Conservation (phyloP, 1,140 invertebrate species). For the Bombyx mandarina region DNA sequence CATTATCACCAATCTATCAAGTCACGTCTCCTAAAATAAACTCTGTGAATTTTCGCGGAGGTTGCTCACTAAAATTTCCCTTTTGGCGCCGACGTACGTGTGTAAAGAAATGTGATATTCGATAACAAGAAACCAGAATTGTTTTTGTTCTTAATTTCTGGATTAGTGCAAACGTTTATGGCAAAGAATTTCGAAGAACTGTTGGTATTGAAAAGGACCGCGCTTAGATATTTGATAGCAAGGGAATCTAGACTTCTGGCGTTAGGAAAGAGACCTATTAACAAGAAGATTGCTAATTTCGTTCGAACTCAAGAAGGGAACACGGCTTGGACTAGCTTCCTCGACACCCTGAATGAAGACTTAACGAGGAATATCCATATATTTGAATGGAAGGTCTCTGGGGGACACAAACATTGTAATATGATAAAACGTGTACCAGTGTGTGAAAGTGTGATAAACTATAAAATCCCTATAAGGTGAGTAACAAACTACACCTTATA, state of each 20-base stretch:
- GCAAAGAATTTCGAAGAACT: conserved; percentile 50
- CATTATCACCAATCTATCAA: background rate
- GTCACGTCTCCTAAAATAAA: background rate
- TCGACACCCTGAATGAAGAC: conserved; percentile 46
- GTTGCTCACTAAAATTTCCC: background rate
- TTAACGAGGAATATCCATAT: conserved; percentile 46
- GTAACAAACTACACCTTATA: conserved; percentile 4
- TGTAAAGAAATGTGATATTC: background rate
- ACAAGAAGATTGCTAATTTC: conserved; percentile 50
- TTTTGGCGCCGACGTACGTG: background rate
- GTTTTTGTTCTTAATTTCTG: background rate
- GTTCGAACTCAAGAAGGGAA: conserved; percentile 32
- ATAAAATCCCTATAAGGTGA: conserved; percentile 26
- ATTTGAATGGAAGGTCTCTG: conserved; percentile 18
- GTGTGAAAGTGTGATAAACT: conserved; percentile 17
- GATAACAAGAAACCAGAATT: background rate
- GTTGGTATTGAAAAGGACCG: conserved; percentile 38
- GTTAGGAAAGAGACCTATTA: conserved; percentile 41
- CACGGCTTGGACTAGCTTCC: conserved; percentile 29
- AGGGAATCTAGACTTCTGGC: conserved; percentile 41
- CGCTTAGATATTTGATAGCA: conserved; percentile 37
- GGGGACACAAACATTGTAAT: conserved; percentile 6
- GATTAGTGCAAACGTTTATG: conserved; percentile 27
- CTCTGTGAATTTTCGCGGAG: background rate
- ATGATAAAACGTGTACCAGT: conserved; percentile 14